Conservation (phyloP, 2,113 vertebrate species). For the Bothrops jararaca region DNA sequence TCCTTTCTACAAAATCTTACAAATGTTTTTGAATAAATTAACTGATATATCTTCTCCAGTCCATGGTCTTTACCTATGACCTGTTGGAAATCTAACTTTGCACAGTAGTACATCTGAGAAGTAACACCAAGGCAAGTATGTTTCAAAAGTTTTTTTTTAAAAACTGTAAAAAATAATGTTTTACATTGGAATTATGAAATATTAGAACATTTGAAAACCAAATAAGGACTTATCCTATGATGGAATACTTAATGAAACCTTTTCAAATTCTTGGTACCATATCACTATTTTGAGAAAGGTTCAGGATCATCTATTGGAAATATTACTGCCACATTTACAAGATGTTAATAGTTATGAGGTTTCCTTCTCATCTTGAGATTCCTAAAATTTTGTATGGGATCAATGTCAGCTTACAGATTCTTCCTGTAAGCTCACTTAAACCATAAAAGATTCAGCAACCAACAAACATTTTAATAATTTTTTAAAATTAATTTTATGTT, state of each 20-base stretch:
- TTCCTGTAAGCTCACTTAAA: background rate
- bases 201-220: background rate
- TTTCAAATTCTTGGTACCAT: background rate
- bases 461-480: background rate
- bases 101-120: conserved; percentile 45
- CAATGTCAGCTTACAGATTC: background rate
- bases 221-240: background rate
- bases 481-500: background rate
- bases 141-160: conserved; percentile 50
- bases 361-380: background rate
- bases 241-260: background rate
- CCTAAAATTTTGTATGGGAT: background rate
- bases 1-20: background rate
- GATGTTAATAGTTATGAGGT: background rate
- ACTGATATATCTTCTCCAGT: conserved; percentile 43
- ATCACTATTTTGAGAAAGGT: background rate
- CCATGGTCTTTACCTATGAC: conserved; percentile 22
- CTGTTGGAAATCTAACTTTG: conserved; percentile 45
- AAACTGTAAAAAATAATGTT: conserved; percentile 13
- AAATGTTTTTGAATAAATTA: conserved; percentile 42
- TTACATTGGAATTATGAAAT: background rate
- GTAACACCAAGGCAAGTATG: conserved; percentile 34
- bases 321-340: background rate
- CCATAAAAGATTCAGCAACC: background rate
- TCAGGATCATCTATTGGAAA: background rate